Base-by-base conservation (phyloP, 1,140 invertebrate species). In the Andrena cerasifolii region DNA sequence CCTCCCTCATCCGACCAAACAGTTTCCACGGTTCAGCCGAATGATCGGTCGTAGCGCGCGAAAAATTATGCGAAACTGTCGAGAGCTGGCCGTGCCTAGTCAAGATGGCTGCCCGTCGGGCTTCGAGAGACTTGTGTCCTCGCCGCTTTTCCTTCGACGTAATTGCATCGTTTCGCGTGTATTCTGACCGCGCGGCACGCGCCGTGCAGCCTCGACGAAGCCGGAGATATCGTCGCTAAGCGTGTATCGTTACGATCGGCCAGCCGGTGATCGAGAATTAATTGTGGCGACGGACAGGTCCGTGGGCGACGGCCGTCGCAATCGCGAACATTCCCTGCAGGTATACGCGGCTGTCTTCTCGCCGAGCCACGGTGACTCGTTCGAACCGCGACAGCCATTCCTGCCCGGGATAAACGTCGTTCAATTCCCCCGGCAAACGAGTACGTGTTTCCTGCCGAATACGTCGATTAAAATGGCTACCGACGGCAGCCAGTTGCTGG, bases 41-140 rank as follows among this genome's bases (percentile, higher is more conserved):
- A 62, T 33, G 8, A 36, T 36, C 14, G n/a, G 45, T 59, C 36
- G 21, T 51, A 54, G 36, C 58, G 76, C 58, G 74, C 76, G 72
- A 82, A 65, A 59, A 85, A 54, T 67, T 58, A 40, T 66, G 26
- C 59, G 82, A 68, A 82, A 82, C 62, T 45, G 33, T 43, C 53
- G 70, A 68, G 70, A 78, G 61, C 76, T 76, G 67, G 56, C 71
- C 65, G 68, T 85, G 67, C 59, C 80, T 47, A 76, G 74, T 78
- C 90, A 91, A 91, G 86, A 91, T 91, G 90, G 90, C 90, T 90
- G 88, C 89, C 89, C 89, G 87, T 86, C 88, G 88, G 86, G 89
- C 76, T 82, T 85, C 84, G 83, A 87, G 83, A 86, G 80, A 80
- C 63, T 63, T 74, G 79, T 58, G 61, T 72, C 40, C 62, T 78